Percentiles rank a stretch among this genome's conserved stretches.
These are phyloP conservation scores for Laticauda laticaudata DNA, from an alignment of 2,113 vertebrate species.

Conservation along the genomic window DNA sequence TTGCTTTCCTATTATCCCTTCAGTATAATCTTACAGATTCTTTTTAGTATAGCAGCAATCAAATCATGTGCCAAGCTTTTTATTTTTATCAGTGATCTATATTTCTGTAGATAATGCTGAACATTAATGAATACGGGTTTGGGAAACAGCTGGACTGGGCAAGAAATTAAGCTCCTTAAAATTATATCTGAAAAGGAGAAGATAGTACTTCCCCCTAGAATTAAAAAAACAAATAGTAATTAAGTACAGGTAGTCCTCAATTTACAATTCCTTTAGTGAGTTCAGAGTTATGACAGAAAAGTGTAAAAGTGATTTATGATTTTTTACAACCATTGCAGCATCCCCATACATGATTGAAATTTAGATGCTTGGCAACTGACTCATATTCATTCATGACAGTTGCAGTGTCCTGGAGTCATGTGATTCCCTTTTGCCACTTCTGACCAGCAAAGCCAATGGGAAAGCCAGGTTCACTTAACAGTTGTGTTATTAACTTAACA, in stretches of 20 bases:
- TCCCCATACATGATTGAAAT: neutral
- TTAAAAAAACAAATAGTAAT: neutral
- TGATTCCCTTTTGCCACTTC: neutral
- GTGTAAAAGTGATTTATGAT: neutral
- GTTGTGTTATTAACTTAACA: neutral
- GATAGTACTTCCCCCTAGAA: neutral
- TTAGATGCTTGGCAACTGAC: neutral
- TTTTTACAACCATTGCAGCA: neutral
- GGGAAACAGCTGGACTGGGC: neutral
- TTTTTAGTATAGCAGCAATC: neutral
- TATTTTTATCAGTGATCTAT: neutral
- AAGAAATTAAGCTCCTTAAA: neutral
- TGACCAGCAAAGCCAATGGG: neutral
- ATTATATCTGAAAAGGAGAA: neutral
- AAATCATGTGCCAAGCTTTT: neutral
- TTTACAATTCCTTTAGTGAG: neutral
- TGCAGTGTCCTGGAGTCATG: neutral
- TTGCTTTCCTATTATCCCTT: neutral
- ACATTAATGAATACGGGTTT: neutral
- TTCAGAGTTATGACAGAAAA: neutral
- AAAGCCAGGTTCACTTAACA: neutral
- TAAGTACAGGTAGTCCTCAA: neutral
- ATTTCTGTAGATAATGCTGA: neutral
- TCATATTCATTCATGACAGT: neutral
- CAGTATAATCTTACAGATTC: neutral